Percentiles rank a stretch among this genome's conserved stretches.
phyloP scores from a whole-genome alignment of 2,888 invertebrate genomes.

The Diaperis boleti region DNA sequence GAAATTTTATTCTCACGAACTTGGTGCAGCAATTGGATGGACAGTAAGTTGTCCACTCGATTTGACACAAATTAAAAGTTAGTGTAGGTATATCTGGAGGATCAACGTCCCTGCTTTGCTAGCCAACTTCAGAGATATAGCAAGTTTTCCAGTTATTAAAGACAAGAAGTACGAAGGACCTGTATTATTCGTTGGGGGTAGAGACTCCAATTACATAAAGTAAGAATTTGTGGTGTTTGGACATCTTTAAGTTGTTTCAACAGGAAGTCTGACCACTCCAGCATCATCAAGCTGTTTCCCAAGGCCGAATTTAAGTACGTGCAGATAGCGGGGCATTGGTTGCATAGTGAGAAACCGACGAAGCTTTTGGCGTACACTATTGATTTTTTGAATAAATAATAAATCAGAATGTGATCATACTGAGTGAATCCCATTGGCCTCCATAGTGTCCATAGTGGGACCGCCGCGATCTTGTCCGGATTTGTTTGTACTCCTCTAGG shows the following conservation, averaged over 20 bases:
- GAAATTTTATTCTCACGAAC: constrained; percentile 89
- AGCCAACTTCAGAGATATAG: constrained; percentile 74
- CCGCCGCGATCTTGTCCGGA: too few species aligned
- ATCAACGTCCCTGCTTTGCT: constrained; percentile 82
- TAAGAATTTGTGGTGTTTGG: constrained; percentile 58
- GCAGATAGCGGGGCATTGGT: constrained; percentile 84
- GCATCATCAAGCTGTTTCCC: constrained; percentile 80
- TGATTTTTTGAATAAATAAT: constrained; percentile 71
- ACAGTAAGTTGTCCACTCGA: constrained; percentile 49
- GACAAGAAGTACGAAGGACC: constrained; percentile 69
- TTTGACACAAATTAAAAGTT: constrained; percentile 3
- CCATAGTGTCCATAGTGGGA: too few species aligned
- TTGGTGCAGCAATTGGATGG: constrained; percentile 69
- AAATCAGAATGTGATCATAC: too few species aligned
- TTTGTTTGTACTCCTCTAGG: too few species aligned
- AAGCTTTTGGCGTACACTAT: constrained; percentile 77
- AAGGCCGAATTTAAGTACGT: constrained; percentile 74
- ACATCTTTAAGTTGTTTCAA: constrained; percentile 25
- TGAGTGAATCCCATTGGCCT: too few species aligned
- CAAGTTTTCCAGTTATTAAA: constrained; percentile 72
- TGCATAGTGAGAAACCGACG: constrained; percentile 90
- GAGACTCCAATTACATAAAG: constrained; percentile 86
- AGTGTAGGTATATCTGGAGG: constrained; percentile 77
- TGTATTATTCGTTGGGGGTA: constrained; percentile 87
- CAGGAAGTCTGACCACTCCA: constrained; percentile 70